Percentiles rank a stretch among this genome's conserved stretches.
These are phyloP conservation scores for Tethea ocularis DNA, from an alignment of 2,888 invertebrate species.

Conservation along the genomic window DNA sequence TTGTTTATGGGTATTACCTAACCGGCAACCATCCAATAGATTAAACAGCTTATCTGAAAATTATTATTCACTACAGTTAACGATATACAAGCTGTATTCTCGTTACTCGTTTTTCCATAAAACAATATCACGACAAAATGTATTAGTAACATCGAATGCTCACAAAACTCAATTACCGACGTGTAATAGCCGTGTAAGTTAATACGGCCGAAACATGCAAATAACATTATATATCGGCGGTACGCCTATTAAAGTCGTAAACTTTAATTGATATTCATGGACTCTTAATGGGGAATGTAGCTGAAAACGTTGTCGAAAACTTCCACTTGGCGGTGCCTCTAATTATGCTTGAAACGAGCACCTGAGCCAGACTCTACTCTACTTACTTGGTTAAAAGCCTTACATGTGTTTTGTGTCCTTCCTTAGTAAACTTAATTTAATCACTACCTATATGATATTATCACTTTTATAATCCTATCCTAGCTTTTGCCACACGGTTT, in stretches of 20 bases:
- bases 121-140: constrained; percentile 33
- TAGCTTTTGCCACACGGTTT: too few relatives aligned
- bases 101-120: constrained; percentile 26
- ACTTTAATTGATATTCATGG: constrained; percentile 76
- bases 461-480: neutral
- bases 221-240: constrained; percentile 69
- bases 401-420: neutral
- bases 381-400: constrained; percentile 10
- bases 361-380: constrained; percentile 32
- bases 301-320: constrained; percentile 41
- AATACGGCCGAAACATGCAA: constrained; percentile 67
- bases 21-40: constrained; percentile 7
- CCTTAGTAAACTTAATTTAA: neutral
- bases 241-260: constrained; percentile 66
- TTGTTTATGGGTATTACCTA: constrained; percentile 3
- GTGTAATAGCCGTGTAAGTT: constrained; percentile 56
- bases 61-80: constrained; percentile 9
- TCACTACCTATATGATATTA: neutral
- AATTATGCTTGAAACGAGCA: constrained; percentile 50
- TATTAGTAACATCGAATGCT: constrained; percentile 47
- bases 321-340: constrained; percentile 43
- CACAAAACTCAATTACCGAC: constrained; percentile 60
- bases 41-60: constrained; percentile 11
- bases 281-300: constrained; percentile 58
- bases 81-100: constrained; percentile 15